Evolutionary conservation across 1,140 invertebrate genomes (phyloP).

Genomic region (Orchestia grillus): DNA sequence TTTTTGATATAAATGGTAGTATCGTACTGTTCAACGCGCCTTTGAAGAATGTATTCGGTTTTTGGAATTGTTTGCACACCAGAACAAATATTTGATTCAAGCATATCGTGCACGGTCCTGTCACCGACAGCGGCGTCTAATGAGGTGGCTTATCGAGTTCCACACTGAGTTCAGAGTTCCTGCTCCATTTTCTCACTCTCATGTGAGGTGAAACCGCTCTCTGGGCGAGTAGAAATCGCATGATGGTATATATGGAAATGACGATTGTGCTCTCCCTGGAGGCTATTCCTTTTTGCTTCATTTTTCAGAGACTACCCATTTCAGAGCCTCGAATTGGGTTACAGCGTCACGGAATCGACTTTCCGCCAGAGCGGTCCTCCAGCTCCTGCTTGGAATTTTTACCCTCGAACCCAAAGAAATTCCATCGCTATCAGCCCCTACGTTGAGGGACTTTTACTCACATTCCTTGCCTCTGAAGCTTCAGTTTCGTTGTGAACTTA

Average conservation of each 20-base stretch:
- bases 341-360: neutral
- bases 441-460: neutral
- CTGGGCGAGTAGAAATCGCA: neutral
- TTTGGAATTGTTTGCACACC: too few species aligned
- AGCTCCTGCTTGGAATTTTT: neutral
- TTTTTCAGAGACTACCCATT: neutral
- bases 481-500: neutral
- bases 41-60: too few species aligned
- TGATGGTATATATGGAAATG: neutral
- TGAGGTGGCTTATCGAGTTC: too few species aligned
- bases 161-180: too few species aligned
- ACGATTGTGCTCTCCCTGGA: neutral
- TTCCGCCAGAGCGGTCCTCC: neutral
- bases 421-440: neutral
- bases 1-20: too few species aligned
- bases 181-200: neutral
- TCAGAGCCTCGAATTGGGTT: neutral
- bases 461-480: neutral
- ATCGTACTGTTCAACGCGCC: too few species aligned
- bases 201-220: neutral
- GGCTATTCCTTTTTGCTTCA: neutral
- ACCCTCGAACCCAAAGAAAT: neutral
- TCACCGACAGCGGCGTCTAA: too few species aligned
- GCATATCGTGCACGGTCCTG: too few species aligned
- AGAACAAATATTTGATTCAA: too few species aligned